phyloP scores from a whole-genome alignment of 2,797 vertebrate genomes.

The Poeciliopsis turneri region DNA sequence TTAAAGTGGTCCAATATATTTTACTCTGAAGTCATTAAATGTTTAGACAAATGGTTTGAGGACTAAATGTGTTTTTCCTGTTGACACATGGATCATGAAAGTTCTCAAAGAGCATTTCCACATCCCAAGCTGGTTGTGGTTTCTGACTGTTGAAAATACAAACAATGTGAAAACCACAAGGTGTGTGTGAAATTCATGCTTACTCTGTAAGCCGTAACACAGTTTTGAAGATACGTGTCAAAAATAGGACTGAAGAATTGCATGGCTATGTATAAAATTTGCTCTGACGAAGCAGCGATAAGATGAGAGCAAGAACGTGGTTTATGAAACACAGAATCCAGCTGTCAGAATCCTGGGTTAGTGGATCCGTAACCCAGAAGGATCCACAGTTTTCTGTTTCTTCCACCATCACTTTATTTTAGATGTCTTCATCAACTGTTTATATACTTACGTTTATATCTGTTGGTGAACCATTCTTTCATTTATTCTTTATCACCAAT shows the following conservation, averaged over 20 bases:
- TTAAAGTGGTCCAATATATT: background rate
- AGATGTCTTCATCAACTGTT: too few relatives aligned
- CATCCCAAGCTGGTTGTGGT: background rate
- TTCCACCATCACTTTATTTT: too few relatives aligned
- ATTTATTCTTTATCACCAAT: too few relatives aligned
- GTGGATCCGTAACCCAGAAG: too few relatives aligned
- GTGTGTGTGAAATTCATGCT: background rate
- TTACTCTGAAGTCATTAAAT: background rate
- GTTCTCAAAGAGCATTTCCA: background rate
- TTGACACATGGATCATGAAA: background rate
- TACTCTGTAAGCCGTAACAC: background rate
- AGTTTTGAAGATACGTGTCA: background rate
- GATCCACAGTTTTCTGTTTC: too few relatives aligned
- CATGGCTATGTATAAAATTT: background rate
- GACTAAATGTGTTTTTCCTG: background rate
- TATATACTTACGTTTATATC: too few relatives aligned
- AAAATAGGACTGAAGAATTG: background rate
- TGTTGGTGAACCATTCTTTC: too few relatives aligned
- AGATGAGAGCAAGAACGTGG: background rate
- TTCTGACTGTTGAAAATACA: background rate
- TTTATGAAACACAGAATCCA: background rate
- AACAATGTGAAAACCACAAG: background rate
- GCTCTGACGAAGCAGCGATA: background rate
- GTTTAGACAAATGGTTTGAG: background rate
- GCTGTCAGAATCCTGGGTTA: too few relatives aligned